phyloP scores from a whole-genome alignment of 1,140 invertebrate species.

The Heliconius himera region DNA sequence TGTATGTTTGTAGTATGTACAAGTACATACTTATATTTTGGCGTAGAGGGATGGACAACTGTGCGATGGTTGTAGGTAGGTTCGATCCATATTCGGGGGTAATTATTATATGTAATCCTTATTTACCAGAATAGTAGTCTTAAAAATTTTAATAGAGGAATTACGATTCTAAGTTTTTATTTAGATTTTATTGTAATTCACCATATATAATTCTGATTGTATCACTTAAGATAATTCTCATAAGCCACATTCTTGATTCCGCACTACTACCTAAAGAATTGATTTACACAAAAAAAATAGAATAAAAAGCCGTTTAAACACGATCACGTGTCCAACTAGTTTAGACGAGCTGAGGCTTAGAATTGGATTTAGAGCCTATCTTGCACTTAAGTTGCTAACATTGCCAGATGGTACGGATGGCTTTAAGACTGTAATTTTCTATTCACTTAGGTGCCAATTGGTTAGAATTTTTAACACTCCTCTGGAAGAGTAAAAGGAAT shows the following conservation, averaged over 20 bases:
- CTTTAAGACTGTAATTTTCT: conserved; percentile 18
- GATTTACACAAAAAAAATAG: neutral
- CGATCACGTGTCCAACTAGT: neutral
- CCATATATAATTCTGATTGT: too few relatives aligned
- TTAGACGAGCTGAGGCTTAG: neutral
- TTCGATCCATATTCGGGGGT: too few relatives aligned
- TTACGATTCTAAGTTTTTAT: too few relatives aligned
- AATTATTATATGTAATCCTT: too few relatives aligned
- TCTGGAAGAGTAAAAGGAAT: neutral
- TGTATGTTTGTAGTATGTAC: too few relatives aligned
- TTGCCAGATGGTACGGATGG: conserved; percentile 11
- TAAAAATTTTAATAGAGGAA: too few relatives aligned
- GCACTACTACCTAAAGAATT: neutral
- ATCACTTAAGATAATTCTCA: neutral
- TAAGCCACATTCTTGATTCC: neutral
- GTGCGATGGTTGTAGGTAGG: too few relatives aligned
- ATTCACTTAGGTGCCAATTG: conserved; percentile 10
- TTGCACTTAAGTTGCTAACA: neutral
- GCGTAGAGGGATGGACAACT: too few relatives aligned
- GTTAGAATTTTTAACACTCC: neutral
- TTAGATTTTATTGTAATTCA: too few relatives aligned
- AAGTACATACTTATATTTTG: too few relatives aligned
- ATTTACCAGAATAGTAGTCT: too few relatives aligned
- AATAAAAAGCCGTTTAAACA: neutral
- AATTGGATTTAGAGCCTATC: conserved; percentile 9